These are phyloP conservation scores for Acanthoscelides obtectus DNA, from an alignment of 2,888 invertebrate species.

Conservation along the genomic window DNA sequence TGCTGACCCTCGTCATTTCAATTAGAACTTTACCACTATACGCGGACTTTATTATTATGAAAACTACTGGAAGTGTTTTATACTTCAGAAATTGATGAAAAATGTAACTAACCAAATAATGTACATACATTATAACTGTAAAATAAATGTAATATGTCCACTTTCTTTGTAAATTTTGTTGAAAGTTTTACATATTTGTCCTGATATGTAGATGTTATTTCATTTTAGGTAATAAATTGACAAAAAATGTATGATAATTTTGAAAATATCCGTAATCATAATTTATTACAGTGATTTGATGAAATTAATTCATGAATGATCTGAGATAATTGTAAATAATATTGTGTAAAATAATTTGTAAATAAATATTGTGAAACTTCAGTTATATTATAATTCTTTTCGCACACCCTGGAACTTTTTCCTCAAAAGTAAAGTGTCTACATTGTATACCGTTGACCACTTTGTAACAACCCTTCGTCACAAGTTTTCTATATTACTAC, in stretches of 20 bases:
- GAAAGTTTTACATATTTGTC: constrained; percentile 17
- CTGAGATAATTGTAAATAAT: constrained; percentile 22
- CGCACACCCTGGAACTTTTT: too few species aligned
- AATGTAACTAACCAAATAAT: neutral
- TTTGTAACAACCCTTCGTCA: too few species aligned
- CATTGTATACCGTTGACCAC: too few species aligned
- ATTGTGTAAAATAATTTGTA: constrained; percentile 22
- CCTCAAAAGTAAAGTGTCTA: too few species aligned
- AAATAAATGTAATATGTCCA: neutral
- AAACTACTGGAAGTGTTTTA: neutral
- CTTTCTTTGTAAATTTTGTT: constrained; percentile 38
- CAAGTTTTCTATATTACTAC: too few species aligned
- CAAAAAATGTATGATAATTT: constrained; percentile 35
- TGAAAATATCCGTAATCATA: constrained; percentile 34
- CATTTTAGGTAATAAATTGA: constrained; percentile 11
- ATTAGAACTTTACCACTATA: neutral
- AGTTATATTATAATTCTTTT: too few species aligned
- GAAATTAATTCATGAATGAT: constrained; percentile 23
- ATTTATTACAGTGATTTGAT: constrained; percentile 40
- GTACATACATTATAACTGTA: neutral
- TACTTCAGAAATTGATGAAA: neutral
- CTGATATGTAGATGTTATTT: constrained; percentile 34
- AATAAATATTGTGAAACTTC: constrained; percentile 10
- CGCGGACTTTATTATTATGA: neutral
- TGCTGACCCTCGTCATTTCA: too few species aligned